These are phyloP conservation scores for Hippotragus niger DNA, from an alignment of 2,113 vertebrate genomes.

Conservation along the genomic window DNA sequence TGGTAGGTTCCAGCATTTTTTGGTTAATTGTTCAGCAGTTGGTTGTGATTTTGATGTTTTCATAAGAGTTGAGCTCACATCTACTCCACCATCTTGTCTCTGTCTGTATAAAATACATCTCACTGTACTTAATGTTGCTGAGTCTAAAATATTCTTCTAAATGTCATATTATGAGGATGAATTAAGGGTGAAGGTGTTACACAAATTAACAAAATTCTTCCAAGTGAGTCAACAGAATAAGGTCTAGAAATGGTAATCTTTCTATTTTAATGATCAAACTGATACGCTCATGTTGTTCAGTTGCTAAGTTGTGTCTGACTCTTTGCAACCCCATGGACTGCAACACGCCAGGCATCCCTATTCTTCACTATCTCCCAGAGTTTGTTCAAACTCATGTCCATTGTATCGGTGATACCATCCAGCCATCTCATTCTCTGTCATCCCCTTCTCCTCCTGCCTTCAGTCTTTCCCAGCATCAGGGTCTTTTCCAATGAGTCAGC, in stretches of 20 bases:
- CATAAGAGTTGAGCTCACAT: not conserved
- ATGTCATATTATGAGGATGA: slow-evolving; percentile 13
- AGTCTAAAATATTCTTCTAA: slow-evolving; percentile 40
- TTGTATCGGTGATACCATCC: not conserved
- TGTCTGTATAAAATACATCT: slow-evolving; percentile 5
- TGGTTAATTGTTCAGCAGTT: not conserved
- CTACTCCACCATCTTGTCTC: not conserved
- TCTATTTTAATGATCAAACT: not conserved
- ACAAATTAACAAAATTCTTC: not conserved
- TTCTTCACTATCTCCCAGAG: not conserved
- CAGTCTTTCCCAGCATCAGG: not conserved
- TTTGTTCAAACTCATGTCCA: not conserved
- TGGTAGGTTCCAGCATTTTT: not conserved
- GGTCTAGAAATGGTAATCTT: not conserved
- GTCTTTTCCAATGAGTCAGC: not conserved
- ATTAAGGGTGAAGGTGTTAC: slow-evolving; percentile 32
- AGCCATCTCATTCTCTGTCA: not conserved
- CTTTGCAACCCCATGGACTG: not conserved
- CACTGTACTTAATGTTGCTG: not conserved
- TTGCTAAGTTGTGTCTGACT: not conserved
- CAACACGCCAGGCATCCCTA: not conserved
- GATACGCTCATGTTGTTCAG: not conserved
- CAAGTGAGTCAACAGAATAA: not conserved
- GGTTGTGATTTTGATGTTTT: not conserved
- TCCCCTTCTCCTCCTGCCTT: not conserved